These are phyloP conservation scores for Gymnopithys bicolor DNA, from an alignment of 2,797 vertebrate genomes.

Conservation along the genomic window DNA sequence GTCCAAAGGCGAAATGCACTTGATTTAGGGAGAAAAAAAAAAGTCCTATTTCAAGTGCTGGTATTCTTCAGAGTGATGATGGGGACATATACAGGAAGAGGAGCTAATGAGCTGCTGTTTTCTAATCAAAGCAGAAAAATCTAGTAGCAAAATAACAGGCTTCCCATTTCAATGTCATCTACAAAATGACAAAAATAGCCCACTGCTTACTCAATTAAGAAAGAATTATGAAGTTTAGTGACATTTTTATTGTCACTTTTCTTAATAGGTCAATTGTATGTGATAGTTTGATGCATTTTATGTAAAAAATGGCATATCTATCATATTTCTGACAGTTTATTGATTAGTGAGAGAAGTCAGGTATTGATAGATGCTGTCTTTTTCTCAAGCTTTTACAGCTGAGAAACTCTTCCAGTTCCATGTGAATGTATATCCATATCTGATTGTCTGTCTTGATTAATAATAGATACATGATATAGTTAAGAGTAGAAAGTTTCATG, in stretches of 20 bases:
- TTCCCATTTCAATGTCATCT: slow-evolving; percentile 44
- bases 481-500: neutral
- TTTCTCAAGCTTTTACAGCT: neutral
- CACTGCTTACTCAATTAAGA: neutral
- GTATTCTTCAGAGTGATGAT: slow-evolving; percentile 41
- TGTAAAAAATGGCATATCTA: neutral
- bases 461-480: neutral
- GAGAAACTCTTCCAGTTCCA: neutral
- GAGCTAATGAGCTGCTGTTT: slow-evolving; percentile 62
- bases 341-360: neutral
- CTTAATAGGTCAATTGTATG: neutral
- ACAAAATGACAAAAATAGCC: slow-evolving; percentile 26
- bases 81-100: slow-evolving; percentile 36
- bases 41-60: slow-evolving; percentile 39
- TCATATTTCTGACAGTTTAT: neutral
- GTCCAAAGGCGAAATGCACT: slow-evolving; percentile 55
- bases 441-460: neutral
- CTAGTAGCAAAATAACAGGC: slow-evolving; percentile 29
- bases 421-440: neutral
- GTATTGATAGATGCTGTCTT: neutral
- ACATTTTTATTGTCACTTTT: neutral
- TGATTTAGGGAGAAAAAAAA: neutral
- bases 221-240: neutral
- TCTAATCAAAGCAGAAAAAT: slow-evolving; percentile 51
- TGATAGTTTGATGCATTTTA: neutral